Conservation (phyloP, 2,888 invertebrate genomes). For the Callimorpha dominula region DNA sequence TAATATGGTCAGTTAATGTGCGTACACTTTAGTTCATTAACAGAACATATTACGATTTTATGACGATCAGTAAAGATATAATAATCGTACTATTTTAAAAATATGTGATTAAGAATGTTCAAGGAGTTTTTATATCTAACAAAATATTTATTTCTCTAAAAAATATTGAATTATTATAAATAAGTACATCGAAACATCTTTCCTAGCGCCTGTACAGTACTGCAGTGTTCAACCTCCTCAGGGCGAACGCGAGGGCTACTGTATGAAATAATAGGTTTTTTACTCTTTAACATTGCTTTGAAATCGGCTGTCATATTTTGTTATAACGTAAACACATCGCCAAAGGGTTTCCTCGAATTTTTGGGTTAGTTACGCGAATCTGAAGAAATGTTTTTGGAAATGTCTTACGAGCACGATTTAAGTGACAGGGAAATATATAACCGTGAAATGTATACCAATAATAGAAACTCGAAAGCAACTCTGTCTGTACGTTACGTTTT, state of each 20-base stretch:
- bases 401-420: neutral
- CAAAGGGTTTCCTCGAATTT: slow-evolving; percentile 49
- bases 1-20: no score
- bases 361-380: slow-evolving; percentile 35
- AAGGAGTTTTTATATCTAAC: neutral
- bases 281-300: slow-evolving; percentile 62
- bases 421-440: neutral
- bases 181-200: slow-evolving; percentile 45
- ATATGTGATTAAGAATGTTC: neutral
- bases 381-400: slow-evolving; percentile 14
- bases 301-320: slow-evolving; percentile 74
- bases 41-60: neutral
- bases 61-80: neutral
- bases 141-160: neutral
- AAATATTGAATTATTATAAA: no score
- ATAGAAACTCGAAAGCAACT: no score
- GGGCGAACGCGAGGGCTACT: slow-evolving; percentile 72
- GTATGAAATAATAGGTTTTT: slow-evolving; percentile 81
- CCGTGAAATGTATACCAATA: no score
- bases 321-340: slow-evolving; percentile 58
- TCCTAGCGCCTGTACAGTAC: slow-evolving; percentile 56
- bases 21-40: neutral
- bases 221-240: slow-evolving; percentile 54
- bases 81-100: neutral
- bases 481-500: no score